Evolutionary conservation across 2,888 invertebrate species (phyloP).

Genomic region (Aporophyla nigra): DNA sequence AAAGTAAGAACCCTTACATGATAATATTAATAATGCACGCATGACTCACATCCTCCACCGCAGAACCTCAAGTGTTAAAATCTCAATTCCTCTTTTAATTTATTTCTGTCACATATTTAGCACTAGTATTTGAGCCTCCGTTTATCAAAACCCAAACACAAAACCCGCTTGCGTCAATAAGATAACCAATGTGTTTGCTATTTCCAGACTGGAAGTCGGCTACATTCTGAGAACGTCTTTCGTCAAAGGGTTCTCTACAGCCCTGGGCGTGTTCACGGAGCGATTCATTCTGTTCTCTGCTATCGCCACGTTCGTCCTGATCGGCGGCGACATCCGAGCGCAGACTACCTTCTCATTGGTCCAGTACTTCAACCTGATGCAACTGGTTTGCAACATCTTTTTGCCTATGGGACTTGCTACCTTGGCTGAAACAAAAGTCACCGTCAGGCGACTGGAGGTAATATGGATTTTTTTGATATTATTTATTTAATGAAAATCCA

Average conservation of each 20-base stretch:
- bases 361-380: conserved; percentile 94
- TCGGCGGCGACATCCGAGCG: conserved; percentile 91
- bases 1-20: conserved; percentile 88
- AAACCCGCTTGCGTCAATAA: conserved; percentile 10
- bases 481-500: background rate
- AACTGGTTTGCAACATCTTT: conserved; percentile 92
- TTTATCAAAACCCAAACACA: background rate
- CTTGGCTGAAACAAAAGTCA: conserved; percentile 92
- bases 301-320: conserved; percentile 93
- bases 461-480: conserved; percentile 10
- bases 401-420: conserved; percentile 91
- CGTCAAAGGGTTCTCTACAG: conserved; percentile 92
- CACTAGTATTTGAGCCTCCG: too few species aligned
- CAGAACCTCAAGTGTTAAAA: too few species aligned
- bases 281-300: conserved; percentile 95
- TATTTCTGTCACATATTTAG: too few species aligned
- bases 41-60: too few species aligned
- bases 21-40: too few species aligned
- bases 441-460: conserved; percentile 92
- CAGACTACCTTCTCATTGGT: conserved; percentile 94
- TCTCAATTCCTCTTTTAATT: too few species aligned
- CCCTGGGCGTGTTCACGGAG: conserved; percentile 95
- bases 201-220: conserved; percentile 92
- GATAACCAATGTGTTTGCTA: background rate
- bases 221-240: conserved; percentile 92